phyloP scores from a whole-genome alignment of 2,797 vertebrate species.

The Acanthurus tractus region DNA sequence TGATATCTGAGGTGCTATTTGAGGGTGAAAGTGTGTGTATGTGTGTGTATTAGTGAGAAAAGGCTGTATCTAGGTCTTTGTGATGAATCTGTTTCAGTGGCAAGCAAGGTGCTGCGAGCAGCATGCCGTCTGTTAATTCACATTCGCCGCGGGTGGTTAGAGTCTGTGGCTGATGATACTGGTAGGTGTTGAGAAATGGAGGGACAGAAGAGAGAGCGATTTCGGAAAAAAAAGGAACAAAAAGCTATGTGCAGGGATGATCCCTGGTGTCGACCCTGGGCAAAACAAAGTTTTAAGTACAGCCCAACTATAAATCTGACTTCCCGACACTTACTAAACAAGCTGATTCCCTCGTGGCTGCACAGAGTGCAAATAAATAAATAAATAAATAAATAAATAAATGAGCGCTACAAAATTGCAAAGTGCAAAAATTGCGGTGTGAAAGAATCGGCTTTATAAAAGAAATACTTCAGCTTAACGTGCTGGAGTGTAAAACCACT shows the following conservation, averaged over 20 bases:
- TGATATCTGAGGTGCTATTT: conserved; percentile 73
- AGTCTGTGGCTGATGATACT: conserved; percentile 74
- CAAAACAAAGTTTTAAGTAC: conserved; percentile 53
- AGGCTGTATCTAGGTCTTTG: conserved; percentile 79
- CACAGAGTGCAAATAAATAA: conserved; percentile 7
- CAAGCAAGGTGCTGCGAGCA: conserved; percentile 75
- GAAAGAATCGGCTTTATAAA: conserved; percentile 31
- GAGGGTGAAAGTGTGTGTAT: conserved; percentile 56
- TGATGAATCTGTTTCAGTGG: conserved; percentile 83
- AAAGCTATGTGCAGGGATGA: conserved; percentile 48
- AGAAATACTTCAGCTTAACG: conserved; percentile 32
- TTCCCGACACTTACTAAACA: conserved; percentile 29
- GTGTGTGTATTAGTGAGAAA: conserved; percentile 54
- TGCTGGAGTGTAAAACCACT: conserved; percentile 44
- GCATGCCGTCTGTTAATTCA: conserved; percentile 83
- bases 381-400: conserved; percentile 3
- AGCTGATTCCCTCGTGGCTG: conserved; percentile 11
- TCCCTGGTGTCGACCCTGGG: conserved; percentile 51
- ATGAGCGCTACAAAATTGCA: conserved; percentile 20
- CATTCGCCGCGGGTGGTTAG: conserved; percentile 77
- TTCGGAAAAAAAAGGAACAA: conserved; percentile 64
- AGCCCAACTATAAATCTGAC: conserved; percentile 11
- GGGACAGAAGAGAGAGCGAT: conserved; percentile 44
- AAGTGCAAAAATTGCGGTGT: conserved; percentile 22
- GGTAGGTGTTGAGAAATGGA: conserved; percentile 72